Conservation (phyloP, 1,140 invertebrate species). For the Nylanderia fulva region DNA sequence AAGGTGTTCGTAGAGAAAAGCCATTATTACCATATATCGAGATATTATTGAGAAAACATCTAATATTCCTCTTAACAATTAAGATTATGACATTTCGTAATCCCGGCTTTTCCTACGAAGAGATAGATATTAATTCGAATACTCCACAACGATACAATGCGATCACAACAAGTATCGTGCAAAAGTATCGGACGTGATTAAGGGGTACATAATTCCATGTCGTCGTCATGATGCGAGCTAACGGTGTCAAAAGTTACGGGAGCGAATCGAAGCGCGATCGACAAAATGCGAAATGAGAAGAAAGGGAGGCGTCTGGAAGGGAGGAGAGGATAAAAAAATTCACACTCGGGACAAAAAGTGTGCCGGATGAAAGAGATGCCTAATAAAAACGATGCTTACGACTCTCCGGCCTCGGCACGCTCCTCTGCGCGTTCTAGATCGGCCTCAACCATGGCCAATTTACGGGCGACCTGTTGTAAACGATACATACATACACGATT, state of each 20-base stretch:
- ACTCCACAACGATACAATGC: constrained; percentile 20
- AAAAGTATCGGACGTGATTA: constrained; percentile 19
- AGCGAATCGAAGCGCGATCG: constrained; percentile 21
- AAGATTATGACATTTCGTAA: constrained; percentile 6
- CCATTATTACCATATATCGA: constrained; percentile 38
- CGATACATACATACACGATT: constrained; percentile 78
- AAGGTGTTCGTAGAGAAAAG: constrained; percentile 4
- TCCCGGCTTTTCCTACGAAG: constrained; percentile 5
- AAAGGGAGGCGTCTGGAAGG: background rate
- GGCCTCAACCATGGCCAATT: constrained; percentile 99
- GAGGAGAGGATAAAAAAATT: constrained; percentile 18
- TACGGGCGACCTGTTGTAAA: constrained; percentile 98
- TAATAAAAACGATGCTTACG: constrained; percentile 92
- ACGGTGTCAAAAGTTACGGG: constrained; percentile 43
- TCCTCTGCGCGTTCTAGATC: constrained; percentile 99
- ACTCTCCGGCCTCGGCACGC: constrained; percentile 99
- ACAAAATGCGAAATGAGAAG: constrained; percentile 8
- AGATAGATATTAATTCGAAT: background rate
- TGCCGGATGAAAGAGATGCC: constrained; percentile 56
- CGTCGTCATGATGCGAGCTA: constrained; percentile 3
- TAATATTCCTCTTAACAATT: background rate
- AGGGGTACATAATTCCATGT: background rate
- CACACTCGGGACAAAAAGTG: constrained; percentile 30
- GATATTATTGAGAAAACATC: background rate
- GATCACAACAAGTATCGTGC: constrained; percentile 27